Conservation (phyloP, 2,888 invertebrate genomes). For the Clunio marinus region DNA sequence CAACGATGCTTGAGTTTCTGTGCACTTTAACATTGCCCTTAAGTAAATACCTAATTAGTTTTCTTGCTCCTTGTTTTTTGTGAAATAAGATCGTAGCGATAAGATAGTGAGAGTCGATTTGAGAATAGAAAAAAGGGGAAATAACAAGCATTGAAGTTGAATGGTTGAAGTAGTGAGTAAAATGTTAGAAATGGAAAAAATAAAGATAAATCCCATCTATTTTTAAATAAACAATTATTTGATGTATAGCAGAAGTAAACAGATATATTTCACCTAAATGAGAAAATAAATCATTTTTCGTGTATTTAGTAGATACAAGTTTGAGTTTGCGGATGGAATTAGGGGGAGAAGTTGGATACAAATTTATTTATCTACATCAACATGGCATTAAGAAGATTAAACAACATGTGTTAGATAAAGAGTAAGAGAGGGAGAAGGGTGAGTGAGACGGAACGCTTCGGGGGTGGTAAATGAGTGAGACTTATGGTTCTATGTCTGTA, state of each 20-base stretch:
- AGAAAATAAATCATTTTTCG: conserved; percentile 38
- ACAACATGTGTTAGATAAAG: conserved; percentile 26
- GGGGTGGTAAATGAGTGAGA: conserved; percentile 11
- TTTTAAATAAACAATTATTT: conserved; percentile 29
- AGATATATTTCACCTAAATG: conserved; percentile 38
- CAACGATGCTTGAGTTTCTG: not conserved
- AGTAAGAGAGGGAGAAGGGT: not conserved
- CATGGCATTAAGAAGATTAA: conserved; percentile 38
- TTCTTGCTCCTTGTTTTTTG: conserved; percentile 12
- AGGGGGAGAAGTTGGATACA: not conserved
- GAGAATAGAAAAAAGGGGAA: too few relatives aligned
- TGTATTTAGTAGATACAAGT: conserved; percentile 33
- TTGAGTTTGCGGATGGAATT: not conserved
- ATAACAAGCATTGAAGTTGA: too few relatives aligned
- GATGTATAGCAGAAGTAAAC: conserved; percentile 33
- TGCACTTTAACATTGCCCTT: conserved; percentile 12
- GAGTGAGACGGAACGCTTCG: not conserved
- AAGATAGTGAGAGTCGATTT: conserved; percentile 9
- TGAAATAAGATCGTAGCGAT: not conserved
- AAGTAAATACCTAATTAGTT: conserved; percentile 38
- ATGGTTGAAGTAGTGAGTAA: not conserved
- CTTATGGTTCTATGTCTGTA: conserved; percentile 14
- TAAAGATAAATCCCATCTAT: conserved; percentile 2
- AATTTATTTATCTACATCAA: conserved; percentile 36
- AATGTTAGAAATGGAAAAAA: not conserved